A percentile compares a stretch with the other conserved stretches of the same genome.
Conservation (phyloP, 2,888 invertebrate species). For the Clistopyga incitator region DNA sequence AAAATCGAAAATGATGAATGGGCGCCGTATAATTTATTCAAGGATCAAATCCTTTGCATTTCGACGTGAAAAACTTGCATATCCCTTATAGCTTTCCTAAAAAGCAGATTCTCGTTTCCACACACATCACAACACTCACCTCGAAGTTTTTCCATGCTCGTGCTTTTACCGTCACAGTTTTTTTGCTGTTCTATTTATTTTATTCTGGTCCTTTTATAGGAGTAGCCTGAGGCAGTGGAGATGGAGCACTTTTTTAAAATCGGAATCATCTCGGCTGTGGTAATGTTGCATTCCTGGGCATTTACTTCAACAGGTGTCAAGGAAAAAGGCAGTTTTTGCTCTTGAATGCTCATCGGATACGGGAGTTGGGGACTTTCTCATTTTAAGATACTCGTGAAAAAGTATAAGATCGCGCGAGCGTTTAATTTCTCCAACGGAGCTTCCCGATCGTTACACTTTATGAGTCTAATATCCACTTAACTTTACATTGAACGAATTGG, state of each 20-base stretch:
- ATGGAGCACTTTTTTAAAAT: neutral
- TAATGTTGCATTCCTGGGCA: slow-evolving; percentile 7
- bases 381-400: slow-evolving; percentile 14
- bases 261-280: neutral
- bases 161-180: neutral
- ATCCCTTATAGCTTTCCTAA: slow-evolving; percentile 17
- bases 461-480: slow-evolving; percentile 12
- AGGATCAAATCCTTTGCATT: slow-evolving; percentile 39
- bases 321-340: neutral
- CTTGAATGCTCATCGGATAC: slow-evolving; percentile 32
- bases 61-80: slow-evolving; percentile 22
- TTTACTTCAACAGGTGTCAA: slow-evolving; percentile 62
- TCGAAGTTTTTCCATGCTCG: neutral
- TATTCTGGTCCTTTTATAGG: neutral
- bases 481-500: neutral
- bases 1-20: neutral
- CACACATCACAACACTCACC: neutral
- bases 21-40: slow-evolving; percentile 49
- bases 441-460: slow-evolving; percentile 12
- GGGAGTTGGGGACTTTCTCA: slow-evolving; percentile 9
- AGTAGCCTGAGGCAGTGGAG: neutral
- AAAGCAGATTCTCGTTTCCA: neutral
- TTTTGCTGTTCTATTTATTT: neutral
- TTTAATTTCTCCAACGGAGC: slow-evolving; percentile 8
- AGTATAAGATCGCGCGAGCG: neutral